These are phyloP conservation scores for Malurus splendens DNA, from an alignment of 2,797 vertebrate genomes.

Conservation along the genomic window DNA sequence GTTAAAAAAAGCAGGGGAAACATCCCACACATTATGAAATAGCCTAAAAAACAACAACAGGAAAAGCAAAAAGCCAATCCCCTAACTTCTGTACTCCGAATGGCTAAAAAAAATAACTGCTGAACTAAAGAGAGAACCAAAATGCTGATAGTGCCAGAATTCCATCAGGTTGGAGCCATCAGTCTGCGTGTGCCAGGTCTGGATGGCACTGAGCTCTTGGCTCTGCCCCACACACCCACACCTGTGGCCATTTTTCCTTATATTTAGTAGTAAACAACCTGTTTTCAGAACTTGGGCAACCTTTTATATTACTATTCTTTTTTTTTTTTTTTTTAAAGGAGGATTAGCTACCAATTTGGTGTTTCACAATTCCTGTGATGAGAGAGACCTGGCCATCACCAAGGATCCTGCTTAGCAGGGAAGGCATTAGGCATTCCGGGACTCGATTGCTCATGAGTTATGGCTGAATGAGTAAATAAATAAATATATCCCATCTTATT, in stretches of 20 bases:
- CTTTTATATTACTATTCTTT: not conserved
- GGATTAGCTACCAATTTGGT: not conserved
- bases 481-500: constrained; percentile 34
- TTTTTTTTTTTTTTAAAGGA: not conserved
- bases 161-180: not conserved
- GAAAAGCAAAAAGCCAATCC: constrained; percentile 19
- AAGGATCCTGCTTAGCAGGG: not conserved
- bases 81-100: not conserved
- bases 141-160: not conserved
- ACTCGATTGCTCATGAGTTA: not conserved
- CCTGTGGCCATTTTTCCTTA: not conserved
- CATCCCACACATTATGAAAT: not conserved
- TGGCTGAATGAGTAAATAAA: constrained; percentile 24
- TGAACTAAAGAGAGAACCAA: not conserved
- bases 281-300: not conserved
- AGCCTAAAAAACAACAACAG: constrained; percentile 16
- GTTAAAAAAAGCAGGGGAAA: not conserved
- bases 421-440: not conserved
- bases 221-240: not conserved
- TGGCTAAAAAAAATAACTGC: not conserved
- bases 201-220: not conserved
- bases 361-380: constrained; percentile 19
- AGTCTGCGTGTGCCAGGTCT: not conserved
- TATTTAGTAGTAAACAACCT: constrained; percentile 38
- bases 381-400: not conserved